phyloP scores from a whole-genome alignment of 1,140 invertebrate genomes.

The Drosophila subobscura region DNA sequence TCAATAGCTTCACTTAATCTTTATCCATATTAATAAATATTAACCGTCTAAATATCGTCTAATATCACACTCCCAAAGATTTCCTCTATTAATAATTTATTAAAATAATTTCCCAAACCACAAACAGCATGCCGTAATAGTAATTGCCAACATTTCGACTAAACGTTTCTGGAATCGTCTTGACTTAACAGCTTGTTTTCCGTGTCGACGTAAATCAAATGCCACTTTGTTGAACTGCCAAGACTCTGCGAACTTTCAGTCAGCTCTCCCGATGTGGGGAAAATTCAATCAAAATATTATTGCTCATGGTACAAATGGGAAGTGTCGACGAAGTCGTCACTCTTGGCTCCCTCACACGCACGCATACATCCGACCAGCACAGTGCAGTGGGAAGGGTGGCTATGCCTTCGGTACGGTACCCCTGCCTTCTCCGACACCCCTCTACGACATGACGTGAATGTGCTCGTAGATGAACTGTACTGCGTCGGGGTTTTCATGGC shows the following conservation, averaged over 20 bases:
- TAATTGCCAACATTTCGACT: slow-evolving; percentile 3
- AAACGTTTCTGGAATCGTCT: slow-evolving; percentile 35
- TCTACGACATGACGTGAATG: slow-evolving; percentile 40
- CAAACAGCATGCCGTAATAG: not conserved
- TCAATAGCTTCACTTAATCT: too few species aligned
- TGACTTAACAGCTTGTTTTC: slow-evolving; percentile 71
- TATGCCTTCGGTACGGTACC: slow-evolving; percentile 6
- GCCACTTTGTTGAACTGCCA: slow-evolving; percentile 57
- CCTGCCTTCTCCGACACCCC: slow-evolving; percentile 17
- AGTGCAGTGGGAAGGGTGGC: slow-evolving; percentile 23
- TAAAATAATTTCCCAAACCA: not conserved
- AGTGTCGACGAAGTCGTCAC: slow-evolving; percentile 64
- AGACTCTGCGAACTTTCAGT: not conserved
- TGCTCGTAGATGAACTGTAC: slow-evolving; percentile 35
- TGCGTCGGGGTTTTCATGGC: slow-evolving; percentile 58
- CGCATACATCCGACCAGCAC: not conserved
- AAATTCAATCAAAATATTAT: slow-evolving; percentile 81
- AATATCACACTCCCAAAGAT: too few species aligned
- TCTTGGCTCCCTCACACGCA: slow-evolving; percentile 51
- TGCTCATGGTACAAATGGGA: slow-evolving; percentile 69
- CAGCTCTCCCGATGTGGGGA: slow-evolving; percentile 1
- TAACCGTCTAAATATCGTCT: too few species aligned
- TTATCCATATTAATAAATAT: too few species aligned
- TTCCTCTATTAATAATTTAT: not conserved
- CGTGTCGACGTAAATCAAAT: slow-evolving; percentile 68